These are phyloP conservation scores for Origma solitaria DNA, from an alignment of 2,113 vertebrate species.

Conservation along the genomic window DNA sequence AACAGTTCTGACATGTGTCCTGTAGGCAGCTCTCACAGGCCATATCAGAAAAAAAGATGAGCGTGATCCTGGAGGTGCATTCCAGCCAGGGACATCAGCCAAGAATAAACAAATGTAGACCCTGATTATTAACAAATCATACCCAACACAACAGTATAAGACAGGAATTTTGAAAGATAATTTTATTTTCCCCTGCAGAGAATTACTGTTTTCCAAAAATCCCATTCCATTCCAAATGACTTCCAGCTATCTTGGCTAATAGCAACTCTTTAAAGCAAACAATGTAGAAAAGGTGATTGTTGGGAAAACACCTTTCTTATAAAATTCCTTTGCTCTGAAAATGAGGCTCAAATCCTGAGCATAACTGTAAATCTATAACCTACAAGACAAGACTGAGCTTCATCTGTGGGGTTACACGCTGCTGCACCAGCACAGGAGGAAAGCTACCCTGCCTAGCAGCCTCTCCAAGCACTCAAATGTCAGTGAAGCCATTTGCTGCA, in stretches of 20 bases:
- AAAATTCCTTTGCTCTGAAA: neutral
- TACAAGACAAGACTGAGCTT: neutral
- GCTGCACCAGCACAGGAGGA: neutral
- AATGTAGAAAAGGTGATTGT: neutral
- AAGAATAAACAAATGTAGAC: neutral
- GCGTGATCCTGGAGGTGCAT: neutral
- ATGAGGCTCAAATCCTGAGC: neutral
- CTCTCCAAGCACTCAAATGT: fast-evolving
- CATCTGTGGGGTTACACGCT: fast-evolving
- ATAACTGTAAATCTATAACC: neutral
- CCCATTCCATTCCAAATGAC: neutral
- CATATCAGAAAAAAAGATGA: neutral
- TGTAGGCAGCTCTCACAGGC: fast-evolving
- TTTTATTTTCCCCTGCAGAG: neutral
- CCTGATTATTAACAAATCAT: neutral
- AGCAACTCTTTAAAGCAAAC: neutral
- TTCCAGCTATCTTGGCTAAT: neutral
- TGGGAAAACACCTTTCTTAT: neutral
- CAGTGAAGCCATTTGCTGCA: neutral
- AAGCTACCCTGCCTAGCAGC: no score
- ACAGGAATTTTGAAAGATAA: neutral
- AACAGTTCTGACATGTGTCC: neutral
- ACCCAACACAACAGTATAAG: neutral
- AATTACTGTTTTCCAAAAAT: neutral
- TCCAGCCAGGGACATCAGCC: neutral